Percentiles rank a stretch among this genome's conserved stretches.
phyloP scores from a whole-genome alignment of 2,797 vertebrate species.

The Emydoidea blandingii region DNA sequence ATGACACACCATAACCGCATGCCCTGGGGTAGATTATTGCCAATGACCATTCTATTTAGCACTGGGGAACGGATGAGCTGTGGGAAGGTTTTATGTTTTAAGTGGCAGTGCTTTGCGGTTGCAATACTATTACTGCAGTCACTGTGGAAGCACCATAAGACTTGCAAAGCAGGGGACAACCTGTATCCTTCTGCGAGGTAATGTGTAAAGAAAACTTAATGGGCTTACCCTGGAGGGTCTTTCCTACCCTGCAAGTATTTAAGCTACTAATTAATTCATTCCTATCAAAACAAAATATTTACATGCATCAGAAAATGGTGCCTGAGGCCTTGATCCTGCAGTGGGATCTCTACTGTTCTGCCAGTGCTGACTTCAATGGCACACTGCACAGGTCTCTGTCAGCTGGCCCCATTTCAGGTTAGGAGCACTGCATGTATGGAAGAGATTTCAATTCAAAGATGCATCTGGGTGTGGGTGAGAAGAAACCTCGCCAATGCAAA shows the following conservation, averaged over 20 bases:
- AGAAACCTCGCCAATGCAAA: constrained; percentile 23
- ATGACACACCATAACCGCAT: constrained; percentile 39
- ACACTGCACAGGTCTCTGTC: neutral
- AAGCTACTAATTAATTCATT: constrained; percentile 77
- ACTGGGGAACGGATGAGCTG: constrained; percentile 15
- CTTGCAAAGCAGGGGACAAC: constrained; percentile 56
- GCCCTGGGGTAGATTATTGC: constrained; percentile 57
- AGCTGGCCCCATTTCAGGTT: neutral
- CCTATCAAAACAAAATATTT: constrained; percentile 71
- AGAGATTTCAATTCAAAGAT: neutral
- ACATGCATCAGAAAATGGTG: constrained; percentile 58
- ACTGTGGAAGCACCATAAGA: constrained; percentile 35
- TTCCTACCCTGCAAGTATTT: constrained; percentile 68
- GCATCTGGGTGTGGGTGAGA: neutral
- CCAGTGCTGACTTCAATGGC: neutral
- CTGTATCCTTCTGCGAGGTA: constrained; percentile 67
- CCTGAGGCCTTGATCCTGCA: constrained; percentile 54
- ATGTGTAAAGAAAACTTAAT: constrained; percentile 67
- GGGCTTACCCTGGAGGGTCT: constrained; percentile 45
- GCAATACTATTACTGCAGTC: constrained; percentile 32
- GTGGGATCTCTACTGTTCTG: constrained; percentile 23
- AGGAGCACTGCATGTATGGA: neutral
- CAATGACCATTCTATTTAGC: constrained; percentile 42
- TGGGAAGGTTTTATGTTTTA: constrained; percentile 36
- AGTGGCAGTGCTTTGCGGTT: neutral